phyloP scores from a whole-genome alignment of 35 echinoderm and acorn worm genomes.

The Strongylocentrotus purpuratus region DNA sequence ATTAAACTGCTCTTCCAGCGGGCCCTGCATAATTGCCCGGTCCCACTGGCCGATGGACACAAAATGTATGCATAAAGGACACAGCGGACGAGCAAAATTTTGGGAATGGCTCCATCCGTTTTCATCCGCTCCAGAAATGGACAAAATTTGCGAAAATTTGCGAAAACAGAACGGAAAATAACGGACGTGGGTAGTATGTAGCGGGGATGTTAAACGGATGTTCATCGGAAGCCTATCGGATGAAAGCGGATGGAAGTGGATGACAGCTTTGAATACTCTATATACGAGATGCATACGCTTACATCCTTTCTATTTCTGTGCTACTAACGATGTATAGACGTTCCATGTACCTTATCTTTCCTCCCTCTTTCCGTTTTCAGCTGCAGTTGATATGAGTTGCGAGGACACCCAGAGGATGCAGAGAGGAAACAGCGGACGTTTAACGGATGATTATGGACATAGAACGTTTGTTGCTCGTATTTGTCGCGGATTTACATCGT shows the following conservation, averaged over 20 bases:
- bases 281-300: conserved; percentile 19
- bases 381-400: neutral
- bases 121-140: neutral
- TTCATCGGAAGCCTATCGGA: conserved; percentile 8
- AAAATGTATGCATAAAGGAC: conserved; percentile 25
- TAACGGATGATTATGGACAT: conserved; percentile 12
- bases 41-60: conserved; percentile 42
- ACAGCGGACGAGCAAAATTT: conserved; percentile 42
- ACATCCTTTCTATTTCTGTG: conserved; percentile 23
- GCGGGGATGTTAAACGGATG: no score
- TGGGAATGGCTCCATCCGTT: neutral
- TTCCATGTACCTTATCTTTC: conserved; percentile 26
- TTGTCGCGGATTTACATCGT: conserved; percentile 30
- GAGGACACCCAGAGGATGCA: conserved; percentile 29
- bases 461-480: conserved; percentile 15
- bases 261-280: conserved; percentile 1
- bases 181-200: conserved; percentile 33
- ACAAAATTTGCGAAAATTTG: neutral
- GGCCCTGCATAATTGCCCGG: no score
- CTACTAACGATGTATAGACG: conserved; percentile 9
- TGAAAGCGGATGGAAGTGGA: no score
- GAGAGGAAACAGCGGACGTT: conserved; percentile 14
- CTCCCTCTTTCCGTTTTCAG: conserved; percentile 30
- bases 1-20: no score
- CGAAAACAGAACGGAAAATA: conserved; percentile 26